Base-by-base conservation (phyloP, 2,113 vertebrate genomes). In the Vidua macroura region DNA sequence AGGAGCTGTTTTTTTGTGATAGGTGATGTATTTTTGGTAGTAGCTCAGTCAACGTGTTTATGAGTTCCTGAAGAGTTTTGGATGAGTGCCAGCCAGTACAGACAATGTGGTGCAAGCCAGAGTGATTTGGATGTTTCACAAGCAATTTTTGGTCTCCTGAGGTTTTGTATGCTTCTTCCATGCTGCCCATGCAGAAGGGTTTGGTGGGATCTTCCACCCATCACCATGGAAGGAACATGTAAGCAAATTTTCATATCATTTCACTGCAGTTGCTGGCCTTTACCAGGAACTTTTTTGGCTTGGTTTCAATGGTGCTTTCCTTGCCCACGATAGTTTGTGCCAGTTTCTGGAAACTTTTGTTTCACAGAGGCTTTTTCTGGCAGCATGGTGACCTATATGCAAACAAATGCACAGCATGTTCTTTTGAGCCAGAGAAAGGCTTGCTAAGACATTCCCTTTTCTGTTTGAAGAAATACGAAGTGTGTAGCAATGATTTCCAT, bases 401-500 rank as follows among this genome's bases (percentile, higher is more conserved):
- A 96, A 69, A 96, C 96, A 91, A 93, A 95, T 86, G 91, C 90
- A 79, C 95, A 96, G 92, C 49, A n/a, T 95, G 97, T 97, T 96
- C 97, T 97, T 96, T 97, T 96, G 95, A 98, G 95, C 95, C 81
- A 70, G 89, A 97, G 97, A 97, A 96, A 51, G 94, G 96, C 97
- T 97, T 96, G 93, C 97, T 98, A 96, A 98, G 97, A 97, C 97
- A 97, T 97, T 97, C 95, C 97, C 95, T 96, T 93, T 95, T 96
- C 17, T 7, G 95, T 97, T 95, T 97, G 97, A 97, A 98, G 96
- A 97, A 97, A 96, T 95, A 97, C 96, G 95, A 97, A 97, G 96
- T 94, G 96, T 95, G 96, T 97, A 96, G 93, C 96, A 97, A 97
- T 97, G 96, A 97, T 97, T 98, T 98, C 97, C 97, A 97, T 97